A percentile compares a stretch with the other conserved stretches of the same genome.
Evolutionary conservation across 2,797 vertebrate species (phyloP).

Genomic region (Enteromius fasciolatus): DNA sequence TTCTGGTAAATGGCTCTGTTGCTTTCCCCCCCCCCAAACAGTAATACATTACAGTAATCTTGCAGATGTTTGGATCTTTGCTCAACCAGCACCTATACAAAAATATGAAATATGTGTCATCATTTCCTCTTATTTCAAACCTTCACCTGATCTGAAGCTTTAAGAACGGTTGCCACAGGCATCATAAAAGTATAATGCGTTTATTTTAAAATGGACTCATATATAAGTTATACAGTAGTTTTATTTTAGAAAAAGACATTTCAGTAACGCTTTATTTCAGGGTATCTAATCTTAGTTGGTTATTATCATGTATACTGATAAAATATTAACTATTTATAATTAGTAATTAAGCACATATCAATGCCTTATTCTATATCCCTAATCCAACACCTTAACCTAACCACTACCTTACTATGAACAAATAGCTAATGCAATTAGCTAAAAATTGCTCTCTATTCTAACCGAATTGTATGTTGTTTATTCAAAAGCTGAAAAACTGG

Average conservation of each 20-base stretch:
- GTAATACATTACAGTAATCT: slow-evolving; percentile 10
- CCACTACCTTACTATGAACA: no score
- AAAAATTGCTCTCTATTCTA: no score
- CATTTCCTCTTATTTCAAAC: not conserved
- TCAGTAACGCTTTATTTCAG: no score
- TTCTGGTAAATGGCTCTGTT: slow-evolving; percentile 22
- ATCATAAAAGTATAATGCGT: not conserved
- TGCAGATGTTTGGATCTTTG: slow-evolving; percentile 16
- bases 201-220: not conserved
- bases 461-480: no score
- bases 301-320: no score
- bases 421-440: no score
- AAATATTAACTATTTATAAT: no score
- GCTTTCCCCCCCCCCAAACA: not conserved
- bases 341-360: no score
- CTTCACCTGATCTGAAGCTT: not conserved
- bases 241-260: not conserved
- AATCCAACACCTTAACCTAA: no score
- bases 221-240: not conserved
- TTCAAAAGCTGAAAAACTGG: not conserved
- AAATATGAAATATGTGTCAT: not conserved
- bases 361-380: no score
- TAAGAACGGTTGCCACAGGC: not conserved
- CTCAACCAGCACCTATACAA: not conserved
- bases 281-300: no score